Evolutionary conservation across 2,888 invertebrate genomes (phyloP), one percentile per base, ranked within the genome.

Genomic region (Scelioninae gen. 2): DNA sequence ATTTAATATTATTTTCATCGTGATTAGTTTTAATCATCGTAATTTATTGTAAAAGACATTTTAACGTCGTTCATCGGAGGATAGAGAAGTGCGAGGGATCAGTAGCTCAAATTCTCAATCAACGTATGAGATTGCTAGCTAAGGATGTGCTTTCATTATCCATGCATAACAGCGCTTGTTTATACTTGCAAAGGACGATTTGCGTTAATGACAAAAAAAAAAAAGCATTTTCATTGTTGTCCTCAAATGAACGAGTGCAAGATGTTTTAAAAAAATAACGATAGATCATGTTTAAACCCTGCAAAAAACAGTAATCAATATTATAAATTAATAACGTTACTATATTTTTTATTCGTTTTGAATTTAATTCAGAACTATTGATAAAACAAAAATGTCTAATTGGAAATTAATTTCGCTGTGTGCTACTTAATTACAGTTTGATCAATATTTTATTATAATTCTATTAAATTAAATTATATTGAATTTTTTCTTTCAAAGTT

Each of bases 1-100:
- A 60, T 60, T 68, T 46, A 41, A 37, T 39, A 18, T 53, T 16
- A 55, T 55, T 46, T 61, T 61, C 19, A 43, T 46, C 37, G 41
- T 61, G 39, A 53, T 60, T 37, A 43, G 28, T 46, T 48, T 61
- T 48, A 41, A 61, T 46, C 15, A 69, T 55, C 37, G 41, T 69
- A 55, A 69, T 61, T 69, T 61, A 69, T 69, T 61, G 33, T 46
- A 9, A 13, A 37, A 53, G 2, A 35, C 3, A 46, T 9, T 13
- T 46, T 28, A 15, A 39, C 39, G 22, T 60, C 15, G 28, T 35
- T n/a, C 22, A 43, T 2, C 7, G 2, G 5, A 35, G 11, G 15
- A 31, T 13, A 35, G 19, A 37, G 33, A 28, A 37, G n/a, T n/a
- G n/a, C n/a, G n/a, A n/a, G n/a, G n/a, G n/a, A n/a, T n/a, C n/a